Base-by-base conservation (phyloP, 2,113 vertebrate genomes). In the Vulpes vulpes region DNA sequence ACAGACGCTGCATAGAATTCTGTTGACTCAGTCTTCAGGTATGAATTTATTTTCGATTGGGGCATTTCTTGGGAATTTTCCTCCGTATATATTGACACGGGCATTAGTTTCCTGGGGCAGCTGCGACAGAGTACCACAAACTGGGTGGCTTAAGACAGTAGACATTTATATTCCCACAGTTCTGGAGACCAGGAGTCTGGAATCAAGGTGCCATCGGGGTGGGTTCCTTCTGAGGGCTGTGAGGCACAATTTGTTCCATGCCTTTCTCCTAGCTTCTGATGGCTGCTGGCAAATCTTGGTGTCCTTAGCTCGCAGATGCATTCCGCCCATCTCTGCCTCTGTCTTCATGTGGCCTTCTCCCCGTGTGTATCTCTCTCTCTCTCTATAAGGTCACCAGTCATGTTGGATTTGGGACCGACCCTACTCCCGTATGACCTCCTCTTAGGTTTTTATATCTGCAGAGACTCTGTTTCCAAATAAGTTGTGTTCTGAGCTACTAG, bases 381-480 rank as follows among this genome's bases (percentile, higher is more conserved):
- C 81, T 15, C 65, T 62, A 22, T 27, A 30, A 76, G 35, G 83
- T 84, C n/a, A n/a, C n/a, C 30, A 38, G 79, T 38, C 55, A 43
- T 10, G 62, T 55, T 64, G 78, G 43, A 64, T 22, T 53, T 35
- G 85, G 65, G 32, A 14, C 2, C 69, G 15, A 35, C 8, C 27
- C 65, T 65, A 12, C 30, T 76, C 25, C 38, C 22, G n/a, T 14
- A 30, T 59, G 67, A 69, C 65, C 3, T 60, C 69, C 30, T 23
- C 22, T 59, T 67, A 73, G 65, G 8, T 89, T 62, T 76, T 81
- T 84, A 4, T 32, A n/a, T 43, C 49, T 94, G 25, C 67, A 80
- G 43, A 49, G 11, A 83, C 35, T 17, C 38, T 17, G 17, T 64
- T 94, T 92, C 83, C 78, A 91, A 87, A 51, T 76, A 55, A 62